Base-by-base conservation (phyloP, 30 jellyfish, hydroid and myxozoan species). In the Aurelia sp. region DNA sequence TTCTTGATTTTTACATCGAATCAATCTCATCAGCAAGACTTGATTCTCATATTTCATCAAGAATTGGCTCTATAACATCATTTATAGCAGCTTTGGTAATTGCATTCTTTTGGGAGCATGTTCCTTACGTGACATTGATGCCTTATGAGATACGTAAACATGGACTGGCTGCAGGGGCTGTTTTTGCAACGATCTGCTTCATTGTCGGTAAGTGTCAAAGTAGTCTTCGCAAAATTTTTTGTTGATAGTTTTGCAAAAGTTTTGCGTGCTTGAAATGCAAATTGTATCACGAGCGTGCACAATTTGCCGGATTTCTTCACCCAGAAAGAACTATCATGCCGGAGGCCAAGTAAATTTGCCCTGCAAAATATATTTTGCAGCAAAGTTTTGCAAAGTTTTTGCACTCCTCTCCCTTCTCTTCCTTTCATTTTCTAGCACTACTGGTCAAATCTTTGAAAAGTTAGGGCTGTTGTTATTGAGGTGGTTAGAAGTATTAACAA, bases 161-260 rank as follows among this genome's bases (percentile, higher is more conserved):
- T 67, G 86, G 91, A 18, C 44, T 82, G 16, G 90, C 97, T 16
- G 88, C 97, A 8, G 97, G 97, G 52, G 97, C 91, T 13, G 91
- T 72, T 11, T 81, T 81, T 27, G 89, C 93, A 9, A 82, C 93
- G n/a, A 24, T 90, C 59, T 82, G 88, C 60, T 90, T 90, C 83
- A 90, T 90, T 44, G 51, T 66, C 3, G 84, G 97, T 90, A 66
- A 60, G 88, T 30, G 13, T 21, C 12, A 8, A 17, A 8, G n/a
- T 11, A 13, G 52, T 3, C 20, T 9, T 72, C 5, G 18, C 17
- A 30, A 72, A 40, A 72, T 30, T 72, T 0, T 17, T 22, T 40
- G 3, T 72, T 38, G 50, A 38, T 7, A 38, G 50, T 2, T 38
- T 38, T 44, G 55, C 55, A 8, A n/a, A n/a, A n/a, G n/a, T n/a